These are phyloP conservation scores for Hemitrygon akajei DNA, from an alignment of 2,797 vertebrate genomes.

Conservation along the genomic window DNA sequence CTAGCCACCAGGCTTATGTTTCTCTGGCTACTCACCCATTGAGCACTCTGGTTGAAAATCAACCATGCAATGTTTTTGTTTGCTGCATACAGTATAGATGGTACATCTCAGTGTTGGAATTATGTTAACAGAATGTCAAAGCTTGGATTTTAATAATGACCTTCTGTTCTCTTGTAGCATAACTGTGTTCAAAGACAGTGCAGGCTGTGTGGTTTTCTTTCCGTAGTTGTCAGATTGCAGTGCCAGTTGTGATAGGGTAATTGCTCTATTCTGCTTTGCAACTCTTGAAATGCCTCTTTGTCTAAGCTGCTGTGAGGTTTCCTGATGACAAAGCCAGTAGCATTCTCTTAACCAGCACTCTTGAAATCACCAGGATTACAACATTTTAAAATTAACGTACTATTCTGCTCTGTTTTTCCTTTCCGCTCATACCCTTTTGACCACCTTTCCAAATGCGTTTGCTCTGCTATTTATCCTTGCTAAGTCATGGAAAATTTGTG, in stretches of 20 bases:
- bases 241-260: constrained; percentile 18
- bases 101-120: neutral
- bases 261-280: constrained; percentile 7
- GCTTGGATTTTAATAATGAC: constrained; percentile 6
- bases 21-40: neutral
- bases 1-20: neutral
- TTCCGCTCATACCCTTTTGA: neutral
- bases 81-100: neutral
- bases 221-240: neutral
- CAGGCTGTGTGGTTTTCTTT: neutral
- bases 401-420: neutral
- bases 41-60: neutral
- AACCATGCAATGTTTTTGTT: neutral
- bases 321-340: neutral
- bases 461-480: neutral
- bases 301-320: neutral
- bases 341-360: neutral
- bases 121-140: constrained; percentile 23
- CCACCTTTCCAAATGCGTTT: neutral
- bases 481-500: neutral
- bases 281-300: constrained; percentile 31
- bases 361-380: neutral
- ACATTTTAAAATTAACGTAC: neutral
- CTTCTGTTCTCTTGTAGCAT: neutral
- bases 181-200: neutral